Conservation (phyloP, 2,113 vertebrate species). For the Sebastes schlegelii region DNA sequence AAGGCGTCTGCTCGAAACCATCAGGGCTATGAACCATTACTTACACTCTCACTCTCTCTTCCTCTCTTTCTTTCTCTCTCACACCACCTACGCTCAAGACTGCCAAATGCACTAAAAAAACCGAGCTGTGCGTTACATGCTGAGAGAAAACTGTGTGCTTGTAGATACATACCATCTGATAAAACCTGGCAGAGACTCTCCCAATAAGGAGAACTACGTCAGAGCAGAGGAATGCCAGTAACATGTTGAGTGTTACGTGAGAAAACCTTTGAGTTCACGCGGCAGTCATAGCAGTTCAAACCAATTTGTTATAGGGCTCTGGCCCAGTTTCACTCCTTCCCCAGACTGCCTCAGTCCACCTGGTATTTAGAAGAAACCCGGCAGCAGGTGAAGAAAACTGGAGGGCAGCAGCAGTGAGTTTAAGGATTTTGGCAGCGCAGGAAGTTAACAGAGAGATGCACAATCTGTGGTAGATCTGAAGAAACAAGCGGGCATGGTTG, state of each 20-base stretch:
- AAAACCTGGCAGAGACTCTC: slow-evolving; percentile 56
- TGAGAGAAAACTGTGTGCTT: slow-evolving; percentile 47
- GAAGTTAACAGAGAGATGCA: slow-evolving; percentile 55
- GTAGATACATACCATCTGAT: slow-evolving; percentile 65
- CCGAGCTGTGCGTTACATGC: slow-evolving; percentile 53
- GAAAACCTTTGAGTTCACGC: slow-evolving; percentile 39
- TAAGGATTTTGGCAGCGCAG: slow-evolving; percentile 54
- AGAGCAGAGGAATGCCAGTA: slow-evolving; percentile 55
- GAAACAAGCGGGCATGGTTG: slow-evolving; percentile 35
- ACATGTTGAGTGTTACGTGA: slow-evolving; percentile 50
- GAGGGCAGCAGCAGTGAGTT: slow-evolving; percentile 52
- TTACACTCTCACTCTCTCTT: slow-evolving; percentile 52
- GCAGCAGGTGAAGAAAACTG: slow-evolving; percentile 52
- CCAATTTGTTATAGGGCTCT: slow-evolving; percentile 44
- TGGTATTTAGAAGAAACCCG: slow-evolving; percentile 31
- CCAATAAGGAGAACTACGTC: slow-evolving; percentile 58
- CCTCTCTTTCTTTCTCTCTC: slow-evolving; percentile 8
- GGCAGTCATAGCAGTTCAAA: slow-evolving; percentile 35
- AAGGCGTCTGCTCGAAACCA: slow-evolving; percentile 67
- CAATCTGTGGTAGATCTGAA: slow-evolving; percentile 63
- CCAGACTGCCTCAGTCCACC: slow-evolving; percentile 30
- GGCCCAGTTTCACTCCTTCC: slow-evolving; percentile 34
- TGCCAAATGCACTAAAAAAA: slow-evolving; percentile 69
- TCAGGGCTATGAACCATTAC: slow-evolving; percentile 69
- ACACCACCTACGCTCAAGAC: slow-evolving; percentile 70